A percentile compares a stretch with the other conserved stretches of the same genome.
Conservation (phyloP, 1,140 invertebrate species). For the Drosophila kurseongensis region DNA sequence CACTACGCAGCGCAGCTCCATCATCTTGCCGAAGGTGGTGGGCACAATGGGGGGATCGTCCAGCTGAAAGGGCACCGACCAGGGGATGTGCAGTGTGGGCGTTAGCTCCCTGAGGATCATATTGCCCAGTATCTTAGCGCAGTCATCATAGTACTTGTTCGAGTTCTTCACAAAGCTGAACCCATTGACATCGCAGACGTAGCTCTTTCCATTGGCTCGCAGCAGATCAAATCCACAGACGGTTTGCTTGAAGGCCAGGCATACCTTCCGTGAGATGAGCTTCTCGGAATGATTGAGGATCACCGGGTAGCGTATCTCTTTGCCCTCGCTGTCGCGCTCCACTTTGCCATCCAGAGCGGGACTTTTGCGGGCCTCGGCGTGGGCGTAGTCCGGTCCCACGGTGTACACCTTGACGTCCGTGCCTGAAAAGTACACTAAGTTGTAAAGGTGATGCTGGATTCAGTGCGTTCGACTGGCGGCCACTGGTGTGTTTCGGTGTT, state of each 20-base stretch:
- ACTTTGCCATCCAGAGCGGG: slow-evolving; percentile 99
- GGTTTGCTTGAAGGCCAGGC: slow-evolving; percentile 99
- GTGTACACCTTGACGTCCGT: slow-evolving; percentile 88
- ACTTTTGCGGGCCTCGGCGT: slow-evolving; percentile 99
- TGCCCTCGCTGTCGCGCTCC: slow-evolving; percentile 98
- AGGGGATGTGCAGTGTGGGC: slow-evolving; percentile 97
- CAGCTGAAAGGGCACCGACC: slow-evolving; percentile 97
- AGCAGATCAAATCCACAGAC: slow-evolving; percentile 99
- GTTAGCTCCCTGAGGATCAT: slow-evolving; percentile 96
- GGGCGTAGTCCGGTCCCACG: slow-evolving; percentile 98
- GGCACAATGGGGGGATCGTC: slow-evolving; percentile 99
- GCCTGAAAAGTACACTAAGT: slow-evolving; percentile 85
- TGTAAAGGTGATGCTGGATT: slow-evolving; percentile 85
- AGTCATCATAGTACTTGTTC: slow-evolving; percentile 99
- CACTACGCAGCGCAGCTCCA: slow-evolving; percentile 99
- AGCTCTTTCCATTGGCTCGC: slow-evolving; percentile 98
- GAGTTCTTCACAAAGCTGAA: slow-evolving; percentile 99
- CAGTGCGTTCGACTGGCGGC: slow-evolving; percentile 80
- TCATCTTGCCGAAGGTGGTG: slow-evolving; percentile 99
- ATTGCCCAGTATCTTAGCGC: slow-evolving; percentile 98
- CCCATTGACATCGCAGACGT: slow-evolving; percentile 99
- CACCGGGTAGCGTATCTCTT: slow-evolving; percentile 99
- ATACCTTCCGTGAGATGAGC: slow-evolving; percentile 99
- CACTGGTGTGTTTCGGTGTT: slow-evolving; percentile 43
- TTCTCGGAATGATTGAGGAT: slow-evolving; percentile 99